Evolutionary conservation across 1,140 invertebrate species (phyloP), one percentile per base, ranked within the genome.

Genomic region (Cydia pomonella): DNA sequence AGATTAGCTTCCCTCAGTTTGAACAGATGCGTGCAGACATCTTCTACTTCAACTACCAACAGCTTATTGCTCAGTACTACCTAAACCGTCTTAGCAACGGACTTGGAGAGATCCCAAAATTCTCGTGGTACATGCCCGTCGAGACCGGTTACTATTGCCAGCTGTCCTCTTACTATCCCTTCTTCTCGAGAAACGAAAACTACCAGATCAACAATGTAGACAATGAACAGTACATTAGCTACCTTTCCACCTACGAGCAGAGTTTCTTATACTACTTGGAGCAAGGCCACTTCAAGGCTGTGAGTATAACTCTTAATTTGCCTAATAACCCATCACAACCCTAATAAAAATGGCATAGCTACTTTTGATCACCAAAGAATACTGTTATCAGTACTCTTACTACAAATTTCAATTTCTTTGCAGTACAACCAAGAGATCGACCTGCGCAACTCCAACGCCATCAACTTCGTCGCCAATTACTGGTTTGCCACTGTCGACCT

Each of bases 401-500:
- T 50, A 18, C 1, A 50, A n/a, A 0, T 50, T 18, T 3, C 4
- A 12, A 50, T n/a, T 73, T 38, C 44, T n/a, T 87, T 86, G 62
- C 75, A 91, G 89, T 87, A 84, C 76, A 86, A 87, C 29, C 79
- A 93, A 7, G 90, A 92, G 25, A 83, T 94, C 21, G 85, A 94
- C 71, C 87, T 95, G n/a, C 90, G 90, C 78, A 88, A 93, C 16
- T 86, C 93, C 2, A 92, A 94, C 13, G 91, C 93, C 29, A 82
- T 95, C 69, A 94, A 95, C 82, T 93, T 94, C 72, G 92, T 97
- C 47, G 96, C 95, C 38, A 95, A 96, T 82, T 89, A 96, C 66
- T 94, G 96, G 80, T 95, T 97, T 93, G 94, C 94, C 7, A 96
- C 96, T 81, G 87, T 90, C 18, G 95, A 96, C 76, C 94, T 94